Base-by-base conservation (phyloP, 2,797 vertebrate species). In the Myripristis murdjan region DNA sequence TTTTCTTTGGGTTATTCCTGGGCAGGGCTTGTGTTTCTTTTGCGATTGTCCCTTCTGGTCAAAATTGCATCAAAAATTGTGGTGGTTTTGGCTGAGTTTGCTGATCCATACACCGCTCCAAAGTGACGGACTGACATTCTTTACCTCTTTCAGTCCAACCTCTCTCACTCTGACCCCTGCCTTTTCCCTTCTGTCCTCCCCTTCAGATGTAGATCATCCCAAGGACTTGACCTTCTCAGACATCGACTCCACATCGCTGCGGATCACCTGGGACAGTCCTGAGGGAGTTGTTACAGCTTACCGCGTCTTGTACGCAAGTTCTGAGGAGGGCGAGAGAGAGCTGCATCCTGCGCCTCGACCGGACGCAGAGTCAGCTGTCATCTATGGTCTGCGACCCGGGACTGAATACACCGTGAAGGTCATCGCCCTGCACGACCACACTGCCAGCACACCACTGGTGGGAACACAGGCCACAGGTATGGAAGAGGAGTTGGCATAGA, bases 371-470 rank as follows among this genome's bases (percentile, higher is more conserved):
- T 96, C 97, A 7, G 93, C 97, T 55, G 82, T 96, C 64, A 95
- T 99, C 85, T 91, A 94, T 55, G 96, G 95, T 83, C 97, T 99
- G 91, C 96, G 95, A 73, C 97, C 98, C 0, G 98, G 98, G 85
- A 98, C 97, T 57, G 98, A 99, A 87, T 99, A 99, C 93, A 98
- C 96, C 26, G 95, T 99, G 91, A 97, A 95, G 94, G 96, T 99
- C 91, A 96, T 99, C 81, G 98, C 98, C 85, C 88, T 98, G 90
- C 96, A 99, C 35, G 95, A 95, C 81, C 95, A 92, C 88, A 96
- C 96, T 61, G 95, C 96, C 91, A 99, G 98, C 93, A 94, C 95
- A 37, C 96, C 97, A 23, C 91, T 99, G 89, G 94, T 95, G 66
- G 97, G 96, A 80, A 96, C 92, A 73, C 97, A 99, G 93, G 96